phyloP scores from a whole-genome alignment of 2,888 invertebrate genomes.

The Cataglyphis rosenhaueri region DNA sequence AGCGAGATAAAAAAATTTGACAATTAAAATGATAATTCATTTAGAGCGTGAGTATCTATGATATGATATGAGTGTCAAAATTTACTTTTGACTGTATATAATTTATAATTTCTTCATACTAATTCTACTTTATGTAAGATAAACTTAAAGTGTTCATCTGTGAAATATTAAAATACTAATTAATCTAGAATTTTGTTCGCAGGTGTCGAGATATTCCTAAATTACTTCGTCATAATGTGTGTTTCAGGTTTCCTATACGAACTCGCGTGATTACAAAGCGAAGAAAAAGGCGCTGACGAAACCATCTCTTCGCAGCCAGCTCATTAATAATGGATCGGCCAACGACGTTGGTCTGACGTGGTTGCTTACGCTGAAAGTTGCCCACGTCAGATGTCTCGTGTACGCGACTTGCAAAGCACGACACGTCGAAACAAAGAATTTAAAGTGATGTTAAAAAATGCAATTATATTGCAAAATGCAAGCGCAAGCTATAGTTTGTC shows the following conservation, averaged over 20 bases:
- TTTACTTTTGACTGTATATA: neutral
- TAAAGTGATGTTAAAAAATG: conserved; percentile 19
- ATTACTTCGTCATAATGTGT: neutral
- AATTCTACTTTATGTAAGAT: neutral
- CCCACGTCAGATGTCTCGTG: conserved; percentile 70
- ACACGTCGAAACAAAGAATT: conserved; percentile 33
- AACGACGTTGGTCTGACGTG: conserved; percentile 71
- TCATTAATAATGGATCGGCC: conserved; percentile 73
- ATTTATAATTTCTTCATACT: neutral
- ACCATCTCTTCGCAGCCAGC: conserved; percentile 36
- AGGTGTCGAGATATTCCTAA: neutral
- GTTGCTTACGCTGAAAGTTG: conserved; percentile 66
- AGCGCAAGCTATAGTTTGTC: conserved; percentile 8
- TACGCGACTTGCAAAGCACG: conserved; percentile 14
- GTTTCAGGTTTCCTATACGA: neutral
- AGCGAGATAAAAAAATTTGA: neutral
- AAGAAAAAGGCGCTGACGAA: conserved; percentile 30
- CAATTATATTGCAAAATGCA: conserved; percentile 31
- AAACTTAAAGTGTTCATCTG: neutral
- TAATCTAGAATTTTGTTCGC: neutral
- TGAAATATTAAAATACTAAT: neutral
- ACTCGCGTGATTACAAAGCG: conserved; percentile 22
- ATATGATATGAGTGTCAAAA: neutral
- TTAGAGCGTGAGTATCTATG: no score
- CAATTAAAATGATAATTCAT: neutral